Percentiles rank a stretch among this genome's conserved stretches.
phyloP scores from a whole-genome alignment of 2,797 vertebrate species.

The Hybognathus amarus region DNA sequence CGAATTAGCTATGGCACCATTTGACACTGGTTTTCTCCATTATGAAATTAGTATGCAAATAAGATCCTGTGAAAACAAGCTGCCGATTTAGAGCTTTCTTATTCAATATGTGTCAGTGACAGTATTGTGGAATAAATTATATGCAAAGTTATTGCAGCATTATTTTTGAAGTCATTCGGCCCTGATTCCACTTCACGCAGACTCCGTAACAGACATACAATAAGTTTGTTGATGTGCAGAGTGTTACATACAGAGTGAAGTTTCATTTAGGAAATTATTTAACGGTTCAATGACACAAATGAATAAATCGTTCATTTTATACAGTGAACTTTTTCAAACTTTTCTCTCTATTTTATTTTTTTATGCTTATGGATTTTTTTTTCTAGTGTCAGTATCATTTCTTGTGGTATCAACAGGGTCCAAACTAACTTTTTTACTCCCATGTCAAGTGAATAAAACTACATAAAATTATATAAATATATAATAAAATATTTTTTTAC shows the following conservation, averaged over 20 bases:
- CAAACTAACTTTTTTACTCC: background rate
- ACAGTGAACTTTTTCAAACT: background rate
- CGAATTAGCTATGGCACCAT: constrained; percentile 3
- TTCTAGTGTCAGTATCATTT: background rate
- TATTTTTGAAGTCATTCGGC: constrained; percentile 3
- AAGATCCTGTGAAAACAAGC: constrained; percentile 23
- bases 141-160: constrained; percentile 21
- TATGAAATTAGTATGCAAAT: constrained; percentile 49
- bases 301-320: background rate
- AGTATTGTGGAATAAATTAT: constrained; percentile 20
- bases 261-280: constrained; percentile 11
- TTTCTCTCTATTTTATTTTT: background rate
- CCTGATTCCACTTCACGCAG: background rate
- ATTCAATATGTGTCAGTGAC: constrained; percentile 15
- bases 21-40: constrained; percentile 22
- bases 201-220: background rate
- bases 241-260: background rate
- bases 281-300: constrained; percentile 8
- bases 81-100: constrained; percentile 39
- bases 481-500: background rate
- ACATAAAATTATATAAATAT: too few species aligned
- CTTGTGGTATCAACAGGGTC: background rate
- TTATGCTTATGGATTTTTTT: background rate
- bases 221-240: background rate
- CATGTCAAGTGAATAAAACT: background rate